A percentile compares a stretch with the other conserved stretches of the same genome.
phyloP scores from a whole-genome alignment of 2,113 vertebrate species.

The Rhinoptilus africanus region DNA sequence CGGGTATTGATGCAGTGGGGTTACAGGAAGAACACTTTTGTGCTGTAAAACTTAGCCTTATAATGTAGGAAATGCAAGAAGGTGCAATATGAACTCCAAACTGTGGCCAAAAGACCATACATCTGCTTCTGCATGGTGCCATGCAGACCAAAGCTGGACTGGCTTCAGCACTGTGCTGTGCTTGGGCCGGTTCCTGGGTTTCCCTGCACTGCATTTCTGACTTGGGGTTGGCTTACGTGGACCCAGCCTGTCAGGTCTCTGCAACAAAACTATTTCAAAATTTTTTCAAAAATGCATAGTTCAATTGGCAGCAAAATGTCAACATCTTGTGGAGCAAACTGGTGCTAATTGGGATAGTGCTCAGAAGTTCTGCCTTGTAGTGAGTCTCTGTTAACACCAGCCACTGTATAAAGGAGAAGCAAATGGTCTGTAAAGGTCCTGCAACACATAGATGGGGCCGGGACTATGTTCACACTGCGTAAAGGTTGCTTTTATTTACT shows the following conservation, averaged over 20 bases:
- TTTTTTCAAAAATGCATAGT: neutral
- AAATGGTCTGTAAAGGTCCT: neutral
- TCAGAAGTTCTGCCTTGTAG: neutral
- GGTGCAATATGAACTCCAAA: neutral
- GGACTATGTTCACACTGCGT: fast-evolving
- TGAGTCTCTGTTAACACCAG: neutral
- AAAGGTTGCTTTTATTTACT: neutral
- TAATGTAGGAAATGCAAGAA: neutral
- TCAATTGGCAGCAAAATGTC: neutral
- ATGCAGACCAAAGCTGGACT: neutral
- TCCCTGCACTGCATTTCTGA: neutral
- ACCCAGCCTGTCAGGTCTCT: neutral
- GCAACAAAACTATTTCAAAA: neutral
- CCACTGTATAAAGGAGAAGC: neutral
- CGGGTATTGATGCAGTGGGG: neutral
- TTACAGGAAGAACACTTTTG: neutral
- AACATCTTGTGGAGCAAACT: neutral
- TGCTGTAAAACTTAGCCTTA: neutral
- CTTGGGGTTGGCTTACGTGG: neutral
- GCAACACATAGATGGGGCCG: neutral
- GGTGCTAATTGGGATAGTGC: neutral
- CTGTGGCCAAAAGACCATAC: neutral
- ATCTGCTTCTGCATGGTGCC: neutral
- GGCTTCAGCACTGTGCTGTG: neutral
- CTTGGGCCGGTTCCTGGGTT: neutral